Evolutionary conservation across 2,113 vertebrate genomes (phyloP).

Genomic region (Cariama cristata): DNA sequence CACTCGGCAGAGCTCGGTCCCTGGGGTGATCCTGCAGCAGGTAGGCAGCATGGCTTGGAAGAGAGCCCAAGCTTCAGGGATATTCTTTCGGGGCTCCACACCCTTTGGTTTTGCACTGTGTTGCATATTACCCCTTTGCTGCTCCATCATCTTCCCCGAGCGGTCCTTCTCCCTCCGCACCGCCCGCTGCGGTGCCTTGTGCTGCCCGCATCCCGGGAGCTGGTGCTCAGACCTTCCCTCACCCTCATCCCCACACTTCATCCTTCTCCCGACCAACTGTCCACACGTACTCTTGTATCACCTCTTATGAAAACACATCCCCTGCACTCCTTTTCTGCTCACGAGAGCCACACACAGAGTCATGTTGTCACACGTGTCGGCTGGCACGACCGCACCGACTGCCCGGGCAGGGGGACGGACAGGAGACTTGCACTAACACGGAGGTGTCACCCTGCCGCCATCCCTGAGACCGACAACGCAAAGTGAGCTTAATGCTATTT

Average conservation of each 20-base stretch:
- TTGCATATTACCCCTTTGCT: neutral
- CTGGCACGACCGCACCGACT: neutral
- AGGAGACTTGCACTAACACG: fast-evolving
- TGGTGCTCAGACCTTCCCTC: neutral
- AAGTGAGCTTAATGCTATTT: neutral
- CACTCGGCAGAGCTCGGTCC: fast-evolving
- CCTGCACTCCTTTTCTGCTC: neutral
- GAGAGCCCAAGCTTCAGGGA: neutral
- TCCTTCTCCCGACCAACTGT: neutral
- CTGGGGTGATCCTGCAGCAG: neutral
- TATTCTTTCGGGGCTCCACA: neutral
- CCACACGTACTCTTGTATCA: neutral
- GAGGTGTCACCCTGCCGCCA: neutral
- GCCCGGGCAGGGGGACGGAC: neutral
- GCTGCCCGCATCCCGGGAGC: neutral
- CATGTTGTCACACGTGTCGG: fast-evolving
- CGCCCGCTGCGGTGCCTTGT: neutral
- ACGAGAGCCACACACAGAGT: neutral
- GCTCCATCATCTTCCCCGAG: neutral
- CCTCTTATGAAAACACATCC: slow-evolving; percentile 19
- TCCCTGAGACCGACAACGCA: neutral
- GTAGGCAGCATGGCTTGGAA: neutral
- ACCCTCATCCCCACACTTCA: neutral
- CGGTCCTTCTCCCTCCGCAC: fast-evolving
- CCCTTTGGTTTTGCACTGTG: neutral